Evolutionary conservation across 2,888 invertebrate species (phyloP).

Genomic region (Panzeria rudis): DNA sequence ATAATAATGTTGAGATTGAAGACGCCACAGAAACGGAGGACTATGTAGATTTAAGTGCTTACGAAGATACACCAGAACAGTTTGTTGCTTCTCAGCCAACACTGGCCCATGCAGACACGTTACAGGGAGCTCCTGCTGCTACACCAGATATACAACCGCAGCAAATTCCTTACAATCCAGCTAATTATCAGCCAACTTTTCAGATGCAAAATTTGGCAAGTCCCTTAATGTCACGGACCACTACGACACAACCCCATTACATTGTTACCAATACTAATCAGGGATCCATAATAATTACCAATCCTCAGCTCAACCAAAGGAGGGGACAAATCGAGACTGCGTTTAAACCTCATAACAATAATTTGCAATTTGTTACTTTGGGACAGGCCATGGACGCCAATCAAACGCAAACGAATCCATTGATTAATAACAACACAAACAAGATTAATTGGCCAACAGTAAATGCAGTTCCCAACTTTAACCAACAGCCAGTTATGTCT

Average conservation of each 20-base stretch:
- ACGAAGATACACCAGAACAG: not conserved
- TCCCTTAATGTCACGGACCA: not conserved
- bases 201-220: slow-evolving; percentile 26
- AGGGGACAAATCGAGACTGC: slow-evolving; percentile 16
- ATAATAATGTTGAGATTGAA: not conserved
- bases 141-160: not conserved
- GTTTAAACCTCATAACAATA: slow-evolving; percentile 52
- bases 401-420: slow-evolving; percentile 4
- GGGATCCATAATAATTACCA: slow-evolving; percentile 61
- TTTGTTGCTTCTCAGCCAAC: not conserved
- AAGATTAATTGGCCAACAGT: slow-evolving; percentile 44
- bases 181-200: slow-evolving; percentile 19
- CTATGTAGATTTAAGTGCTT: slow-evolving; percentile 25
- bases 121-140: not conserved
- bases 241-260: slow-evolving; percentile 35
- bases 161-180: slow-evolving; percentile 9
- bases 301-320: slow-evolving; percentile 19
- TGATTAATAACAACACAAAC: slow-evolving; percentile 2
- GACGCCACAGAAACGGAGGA: not conserved
- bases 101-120: not conserved
- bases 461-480: slow-evolving; percentile 5
- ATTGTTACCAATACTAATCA: slow-evolving; percentile 62
- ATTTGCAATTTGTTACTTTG: slow-evolving; percentile 64
- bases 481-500: slow-evolving; percentile 31
- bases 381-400: slow-evolving; percentile 53